Conservation (phyloP, 2,888 invertebrate species). For the Drosophila tanythrix region DNA sequence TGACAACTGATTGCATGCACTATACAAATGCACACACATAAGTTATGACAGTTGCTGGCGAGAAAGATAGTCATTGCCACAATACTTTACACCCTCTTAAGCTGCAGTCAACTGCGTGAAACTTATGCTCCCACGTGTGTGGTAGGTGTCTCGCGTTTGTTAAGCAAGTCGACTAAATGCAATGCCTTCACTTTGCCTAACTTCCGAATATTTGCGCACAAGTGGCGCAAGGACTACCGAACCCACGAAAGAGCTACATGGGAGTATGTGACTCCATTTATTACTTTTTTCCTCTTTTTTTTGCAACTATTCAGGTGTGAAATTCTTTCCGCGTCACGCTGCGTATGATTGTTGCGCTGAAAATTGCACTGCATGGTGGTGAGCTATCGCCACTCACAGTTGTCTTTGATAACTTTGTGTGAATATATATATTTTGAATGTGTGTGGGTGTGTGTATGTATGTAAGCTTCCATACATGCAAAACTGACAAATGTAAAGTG, state of each 20-base stretch:
- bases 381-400: neutral
- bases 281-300: neutral
- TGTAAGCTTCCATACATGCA: conserved; percentile 15
- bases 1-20: neutral
- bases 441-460: conserved; percentile 8
- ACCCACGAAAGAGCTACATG: conserved; percentile 2
- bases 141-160: conserved; percentile 19
- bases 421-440: neutral
- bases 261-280: neutral
- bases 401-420: conserved; percentile 15
- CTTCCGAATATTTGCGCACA: conserved; percentile 33
- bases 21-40: conserved; percentile 24
- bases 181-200: conserved; percentile 39
- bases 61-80: conserved; percentile 36
- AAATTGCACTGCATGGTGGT: conserved; percentile 33
- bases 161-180: conserved; percentile 28
- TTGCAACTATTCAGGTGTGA: conserved; percentile 14
- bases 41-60: conserved; percentile 40
- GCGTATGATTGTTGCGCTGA: conserved; percentile 56
- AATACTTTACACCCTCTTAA: conserved; percentile 55
- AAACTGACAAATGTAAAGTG: conserved; percentile 49
- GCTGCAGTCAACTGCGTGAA: conserved; percentile 48
- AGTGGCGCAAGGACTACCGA: conserved; percentile 40
- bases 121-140: conserved; percentile 10
- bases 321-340: conserved; percentile 15